Evolutionary conservation across 2,888 invertebrate genomes (phyloP).

Genomic region (Zhuqinia jingwanae): DNA sequence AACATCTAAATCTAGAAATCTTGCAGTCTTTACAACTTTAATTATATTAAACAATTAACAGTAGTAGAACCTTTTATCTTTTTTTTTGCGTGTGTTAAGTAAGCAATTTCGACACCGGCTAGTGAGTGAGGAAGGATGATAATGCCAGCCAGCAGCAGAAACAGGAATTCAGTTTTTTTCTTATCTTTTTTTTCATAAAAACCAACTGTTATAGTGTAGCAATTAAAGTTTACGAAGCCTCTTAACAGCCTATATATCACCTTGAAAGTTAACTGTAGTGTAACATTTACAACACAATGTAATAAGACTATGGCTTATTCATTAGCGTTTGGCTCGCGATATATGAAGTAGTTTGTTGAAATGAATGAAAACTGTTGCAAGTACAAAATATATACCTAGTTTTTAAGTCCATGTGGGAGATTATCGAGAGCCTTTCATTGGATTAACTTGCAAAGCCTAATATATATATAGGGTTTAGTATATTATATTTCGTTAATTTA

Average conservation of each 20-base stretch:
- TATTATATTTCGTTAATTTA: no score
- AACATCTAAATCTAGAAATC: neutral
- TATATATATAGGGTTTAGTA: no score
- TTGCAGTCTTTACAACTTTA: neutral
- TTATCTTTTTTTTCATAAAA: slow-evolving; percentile 34
- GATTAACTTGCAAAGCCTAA: no score
- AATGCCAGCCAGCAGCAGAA: neutral
- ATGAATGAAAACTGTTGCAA: slow-evolving; percentile 19
- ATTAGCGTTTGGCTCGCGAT: no score
- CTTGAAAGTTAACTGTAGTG: slow-evolving; percentile 15
- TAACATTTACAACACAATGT: neutral
- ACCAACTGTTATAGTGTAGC: slow-evolving; percentile 26
- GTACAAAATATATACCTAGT: neutral
- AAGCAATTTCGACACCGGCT: neutral
- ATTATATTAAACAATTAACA: slow-evolving; percentile 36
- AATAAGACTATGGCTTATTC: no score
- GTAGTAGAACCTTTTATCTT: neutral
- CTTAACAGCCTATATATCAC: neutral
- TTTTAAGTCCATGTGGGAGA: neutral
- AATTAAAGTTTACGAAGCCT: slow-evolving; percentile 21
- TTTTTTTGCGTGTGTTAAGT: neutral
- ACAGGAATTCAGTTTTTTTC: neutral
- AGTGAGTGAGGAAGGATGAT: neutral
- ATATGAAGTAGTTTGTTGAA: no score
- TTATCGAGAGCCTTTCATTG: neutral